These are phyloP conservation scores for Portevinia maculata DNA, from an alignment of 2,888 invertebrate genomes.

Conservation along the genomic window DNA sequence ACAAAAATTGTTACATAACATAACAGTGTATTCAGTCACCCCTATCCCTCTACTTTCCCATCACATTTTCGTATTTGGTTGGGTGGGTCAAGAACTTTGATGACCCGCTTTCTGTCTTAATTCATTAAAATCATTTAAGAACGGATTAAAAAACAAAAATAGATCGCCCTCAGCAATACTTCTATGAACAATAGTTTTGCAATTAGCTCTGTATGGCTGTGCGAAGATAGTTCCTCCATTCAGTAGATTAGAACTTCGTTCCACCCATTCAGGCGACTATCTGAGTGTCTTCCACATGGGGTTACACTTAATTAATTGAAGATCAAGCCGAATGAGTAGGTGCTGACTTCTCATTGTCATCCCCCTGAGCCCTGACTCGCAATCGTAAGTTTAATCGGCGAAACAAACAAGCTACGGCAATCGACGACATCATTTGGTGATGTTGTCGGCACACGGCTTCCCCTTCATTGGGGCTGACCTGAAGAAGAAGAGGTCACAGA, in stretches of 20 bases:
- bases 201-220: slow-evolving; percentile 35
- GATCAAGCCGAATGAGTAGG: slow-evolving; percentile 60
- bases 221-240: slow-evolving; percentile 35
- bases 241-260: slow-evolving; percentile 32
- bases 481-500: slow-evolving; percentile 67
- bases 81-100: slow-evolving; percentile 60
- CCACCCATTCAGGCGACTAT: slow-evolving; percentile 9
- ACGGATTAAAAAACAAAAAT: slow-evolving; percentile 58
- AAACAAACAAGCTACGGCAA: slow-evolving; percentile 16
- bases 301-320: slow-evolving; percentile 70
- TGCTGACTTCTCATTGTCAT: slow-evolving; percentile 49
- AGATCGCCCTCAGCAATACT: slow-evolving; percentile 16
- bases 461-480: slow-evolving; percentile 52
- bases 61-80: background rate
- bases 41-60: background rate
- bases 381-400: slow-evolving; percentile 23
- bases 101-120: slow-evolving; percentile 69
- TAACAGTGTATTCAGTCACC: slow-evolving; percentile 2
- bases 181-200: slow-evolving; percentile 4
- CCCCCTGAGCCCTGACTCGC: slow-evolving; percentile 50
- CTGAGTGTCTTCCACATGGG: slow-evolving; percentile 32
- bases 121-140: slow-evolving; percentile 69
- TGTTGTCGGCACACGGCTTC: slow-evolving; percentile 10
- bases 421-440: slow-evolving; percentile 30
- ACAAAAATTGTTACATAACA: background rate